Base-by-base conservation (phyloP, 2,113 vertebrate genomes). In the Heterotis niloticus region DNA sequence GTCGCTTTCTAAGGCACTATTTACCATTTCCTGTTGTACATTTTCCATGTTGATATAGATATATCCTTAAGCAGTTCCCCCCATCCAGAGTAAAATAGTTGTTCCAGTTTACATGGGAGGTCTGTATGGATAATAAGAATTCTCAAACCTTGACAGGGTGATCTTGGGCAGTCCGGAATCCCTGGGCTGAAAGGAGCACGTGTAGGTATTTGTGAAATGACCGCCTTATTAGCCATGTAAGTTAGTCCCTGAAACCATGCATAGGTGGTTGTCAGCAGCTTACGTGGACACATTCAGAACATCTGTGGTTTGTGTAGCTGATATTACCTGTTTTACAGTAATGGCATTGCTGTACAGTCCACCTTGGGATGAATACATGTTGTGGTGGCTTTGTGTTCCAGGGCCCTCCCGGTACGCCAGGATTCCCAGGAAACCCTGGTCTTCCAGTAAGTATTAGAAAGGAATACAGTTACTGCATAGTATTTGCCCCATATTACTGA, bases 361-460 rank as follows among this genome's bases (percentile, higher is more conserved):
- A 62, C 60, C 60, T 13, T 17, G 14, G 14, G 60, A 62, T 62
- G 14, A 62, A 20, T 14, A 69, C 12, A 26, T 34, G 23, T 10
- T 23, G 26, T 78, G 72, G 64, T 76, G 16, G 75, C 24, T 18
- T 60, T 64, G 78, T 52, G 81, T 84, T 84, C 20, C 87, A 95
- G 94, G 94, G 94, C 0, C 90, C 91, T 0, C 86, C 92, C n/a
- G 94, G 94, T 85, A 73, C 70, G 24, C 85, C 91, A 5, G 94
- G 94, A 59, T 95, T 92, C 82, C 94, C 92, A 76, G 94, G 94
- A 86, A 94, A 93, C 82, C 93, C 94, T 67, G 94, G 94, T 59
- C 88, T 94, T 83, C 94, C 94, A 60, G 94, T 95, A 93, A 0
- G 93, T n/a, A 54, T 56, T 5, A 52, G 5, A 29, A 74, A 52